Evolutionary conservation across 2,113 vertebrate genomes (phyloP), one percentile per base, ranked within the genome.

Genomic region (Mobula hypostoma): DNA sequence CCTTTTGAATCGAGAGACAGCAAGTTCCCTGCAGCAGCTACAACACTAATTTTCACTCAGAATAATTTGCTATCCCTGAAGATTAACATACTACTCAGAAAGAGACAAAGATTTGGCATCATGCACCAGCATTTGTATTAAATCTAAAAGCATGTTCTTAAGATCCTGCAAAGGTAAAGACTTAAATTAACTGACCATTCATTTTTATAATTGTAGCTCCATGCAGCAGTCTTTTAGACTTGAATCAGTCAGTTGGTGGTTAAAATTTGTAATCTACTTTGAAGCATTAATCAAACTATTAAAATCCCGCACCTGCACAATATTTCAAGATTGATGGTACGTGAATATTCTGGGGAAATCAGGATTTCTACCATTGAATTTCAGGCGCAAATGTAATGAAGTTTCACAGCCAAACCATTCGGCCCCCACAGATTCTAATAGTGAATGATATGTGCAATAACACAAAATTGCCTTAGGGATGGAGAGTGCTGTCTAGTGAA

Each of bases 381-480:
- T 93, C 91, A 72, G 40, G 91, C 70, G 70, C 32, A 93, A 93
- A 93, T 93, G 68, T 93, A 93, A 93, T 93, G 91, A 93, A 93
- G 36, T 93, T 93, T 93, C 70, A 93, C 70, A 93, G 91, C 70
- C 91, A 93, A 93, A 93, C 91, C 91, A 93, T 93, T 76, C 56
- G 91, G 91, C 91, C 91, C 88, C 91, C 91, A 93, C 68, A 93
- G 70, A 70, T 93, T 74, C 91, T 76, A 93, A 93, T 76, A 40
- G 91, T 93, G 91, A 93, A 93, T 93, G 91, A 93, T 93, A 93
- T 93, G 91, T 93, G 91, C 91, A 93, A 93, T 93, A 93, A 93
- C 91, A 74, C 68, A 56, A 93, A 74, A 93, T 93, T 93, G 91
- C 91, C 91, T 93, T 56, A 93, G 91, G 91, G 91, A 93, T 93